Evolutionary conservation across 1,140 invertebrate species (phyloP).

Genomic region (Liolophura sinensis): DNA sequence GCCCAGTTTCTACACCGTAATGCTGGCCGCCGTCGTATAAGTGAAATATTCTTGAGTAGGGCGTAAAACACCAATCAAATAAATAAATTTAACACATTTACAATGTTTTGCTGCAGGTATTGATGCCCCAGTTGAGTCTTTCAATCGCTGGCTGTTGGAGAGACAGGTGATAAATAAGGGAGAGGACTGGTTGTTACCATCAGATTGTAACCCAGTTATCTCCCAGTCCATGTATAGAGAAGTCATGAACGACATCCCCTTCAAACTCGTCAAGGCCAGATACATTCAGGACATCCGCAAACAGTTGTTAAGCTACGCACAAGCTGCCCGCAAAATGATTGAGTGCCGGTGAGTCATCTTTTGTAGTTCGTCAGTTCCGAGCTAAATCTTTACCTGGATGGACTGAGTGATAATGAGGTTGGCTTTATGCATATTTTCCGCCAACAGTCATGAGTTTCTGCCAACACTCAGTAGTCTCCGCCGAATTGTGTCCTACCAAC

Average conservation of each 20-base stretch:
- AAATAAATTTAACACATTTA: background rate
- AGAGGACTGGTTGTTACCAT: constrained; percentile 84
- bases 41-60: too few relatives aligned
- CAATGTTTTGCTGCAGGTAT: constrained; percentile 66
- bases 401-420: background rate
- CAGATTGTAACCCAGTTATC: constrained; percentile 88
- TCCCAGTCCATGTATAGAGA: constrained; percentile 95
- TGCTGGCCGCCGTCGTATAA: too few relatives aligned
- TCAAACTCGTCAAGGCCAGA: constrained; percentile 92
- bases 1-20: too few relatives aligned
- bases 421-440: too few relatives aligned
- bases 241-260: constrained; percentile 98
- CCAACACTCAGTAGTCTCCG: too few relatives aligned
- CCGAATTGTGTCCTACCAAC: too few relatives aligned
- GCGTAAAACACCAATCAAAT: too few relatives aligned
- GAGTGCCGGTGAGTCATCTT: constrained; percentile 70
- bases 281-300: constrained; percentile 96
- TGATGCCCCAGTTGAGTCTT: constrained; percentile 93
- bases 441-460: too few relatives aligned
- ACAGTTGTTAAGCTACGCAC: constrained; percentile 91
- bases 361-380: background rate
- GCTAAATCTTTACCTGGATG: too few relatives aligned
- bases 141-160: constrained; percentile 95
- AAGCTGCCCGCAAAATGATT: constrained; percentile 96
- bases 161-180: constrained; percentile 84